These are phyloP conservation scores for Zhuqinia jingwanae DNA, from an alignment of 2,888 invertebrate species.

Conservation along the genomic window DNA sequence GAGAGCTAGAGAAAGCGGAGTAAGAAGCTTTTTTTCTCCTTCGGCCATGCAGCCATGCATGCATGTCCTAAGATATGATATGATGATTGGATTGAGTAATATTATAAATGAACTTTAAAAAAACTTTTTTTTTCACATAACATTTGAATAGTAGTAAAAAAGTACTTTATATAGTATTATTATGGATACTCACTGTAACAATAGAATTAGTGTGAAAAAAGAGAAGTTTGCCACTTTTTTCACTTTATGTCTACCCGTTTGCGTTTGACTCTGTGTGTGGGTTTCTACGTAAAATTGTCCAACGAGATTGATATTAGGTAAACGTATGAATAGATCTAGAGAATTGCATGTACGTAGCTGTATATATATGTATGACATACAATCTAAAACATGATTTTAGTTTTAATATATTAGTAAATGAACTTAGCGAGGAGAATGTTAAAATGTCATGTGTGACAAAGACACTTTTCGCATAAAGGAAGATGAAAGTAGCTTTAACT, in stretches of 20 bases:
- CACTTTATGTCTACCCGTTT: neutral
- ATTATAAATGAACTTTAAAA: constrained; percentile 58
- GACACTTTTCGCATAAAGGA: too few species aligned
- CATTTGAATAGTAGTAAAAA: neutral
- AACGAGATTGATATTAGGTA: neutral
- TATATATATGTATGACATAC: too few species aligned
- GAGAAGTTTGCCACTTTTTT: constrained; percentile 1
- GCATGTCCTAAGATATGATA: constrained; percentile 12
- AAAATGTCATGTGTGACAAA: neutral
- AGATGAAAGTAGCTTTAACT: too few species aligned
- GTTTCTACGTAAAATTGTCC: neutral
- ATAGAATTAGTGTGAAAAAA: constrained; percentile 21
- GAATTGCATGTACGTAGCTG: too few species aligned
- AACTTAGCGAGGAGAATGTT: neutral
- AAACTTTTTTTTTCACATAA: constrained; percentile 20
- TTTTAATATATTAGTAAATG: constrained; percentile 36
- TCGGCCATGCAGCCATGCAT: constrained; percentile 35
- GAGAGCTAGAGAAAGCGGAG: constrained; percentile 12
- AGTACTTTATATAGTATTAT: neutral
- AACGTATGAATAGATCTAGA: neutral
- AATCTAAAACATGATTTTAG: constrained; percentile 5
- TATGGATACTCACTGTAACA: neutral
- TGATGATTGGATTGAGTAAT: constrained; percentile 56
- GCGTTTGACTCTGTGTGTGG: too few species aligned
- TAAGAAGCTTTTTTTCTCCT: constrained; percentile 30